A percentile compares a stretch with the other conserved stretches of the same genome.
Conservation (phyloP, 2,113 vertebrate genomes). For the Gulo gulo region DNA sequence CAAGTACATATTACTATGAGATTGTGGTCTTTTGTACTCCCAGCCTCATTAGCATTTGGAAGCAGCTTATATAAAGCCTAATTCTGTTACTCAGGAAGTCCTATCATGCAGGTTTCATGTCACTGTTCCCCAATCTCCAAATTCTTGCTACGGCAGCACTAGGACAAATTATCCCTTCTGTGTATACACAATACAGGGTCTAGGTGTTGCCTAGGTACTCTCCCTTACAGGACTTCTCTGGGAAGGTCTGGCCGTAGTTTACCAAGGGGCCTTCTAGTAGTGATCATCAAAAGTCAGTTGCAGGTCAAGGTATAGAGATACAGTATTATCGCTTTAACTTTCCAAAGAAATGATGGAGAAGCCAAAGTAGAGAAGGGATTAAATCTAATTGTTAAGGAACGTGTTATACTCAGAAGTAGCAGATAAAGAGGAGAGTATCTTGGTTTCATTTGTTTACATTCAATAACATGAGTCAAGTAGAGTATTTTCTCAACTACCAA, state of each 20-base stretch:
- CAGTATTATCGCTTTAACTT: background rate
- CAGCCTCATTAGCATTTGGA: background rate
- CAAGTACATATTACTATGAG: background rate
- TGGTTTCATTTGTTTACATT: constrained; percentile 12
- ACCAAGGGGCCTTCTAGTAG: background rate
- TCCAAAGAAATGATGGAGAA: background rate
- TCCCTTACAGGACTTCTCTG: background rate
- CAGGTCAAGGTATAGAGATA: background rate
- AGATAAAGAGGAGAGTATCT: background rate
- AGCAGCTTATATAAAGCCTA: constrained; percentile 13
- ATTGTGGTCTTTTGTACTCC: background rate
- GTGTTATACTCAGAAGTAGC: background rate
- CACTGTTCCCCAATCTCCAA: background rate
- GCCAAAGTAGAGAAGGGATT: background rate
- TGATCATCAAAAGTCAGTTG: background rate
- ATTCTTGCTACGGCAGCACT: background rate
- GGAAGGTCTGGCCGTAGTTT: background rate
- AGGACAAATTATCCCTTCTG: background rate
- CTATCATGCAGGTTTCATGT: background rate
- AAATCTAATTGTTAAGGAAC: background rate
- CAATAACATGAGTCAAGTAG: background rate
- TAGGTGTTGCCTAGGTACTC: background rate
- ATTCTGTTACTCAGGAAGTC: background rate
- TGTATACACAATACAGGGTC: background rate
- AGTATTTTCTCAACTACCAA: background rate